These are phyloP conservation scores for Lycocerus yunnanus DNA, from an alignment of 2,888 invertebrate genomes.

Conservation along the genomic window DNA sequence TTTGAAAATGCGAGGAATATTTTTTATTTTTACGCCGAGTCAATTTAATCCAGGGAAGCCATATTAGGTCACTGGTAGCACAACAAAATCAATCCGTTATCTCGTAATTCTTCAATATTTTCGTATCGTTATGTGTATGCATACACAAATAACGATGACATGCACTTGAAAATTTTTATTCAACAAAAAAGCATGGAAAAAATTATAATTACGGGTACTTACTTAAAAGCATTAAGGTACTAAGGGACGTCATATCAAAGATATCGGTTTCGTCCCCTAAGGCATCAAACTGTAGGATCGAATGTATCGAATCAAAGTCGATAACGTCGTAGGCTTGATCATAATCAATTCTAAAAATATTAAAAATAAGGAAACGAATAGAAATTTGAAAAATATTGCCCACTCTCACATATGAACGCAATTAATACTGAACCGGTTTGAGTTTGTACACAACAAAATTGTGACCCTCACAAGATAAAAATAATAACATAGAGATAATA, in stretches of 20 bases:
- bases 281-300: slow-evolving; percentile 39
- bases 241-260: slow-evolving; percentile 47
- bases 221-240: slow-evolving; percentile 47
- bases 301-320: slow-evolving; percentile 42
- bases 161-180: background rate
- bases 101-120: background rate
- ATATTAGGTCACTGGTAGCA: background rate
- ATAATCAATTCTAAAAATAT: slow-evolving; percentile 34
- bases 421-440: background rate
- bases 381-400: background rate
- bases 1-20: background rate
- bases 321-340: slow-evolving; percentile 34
- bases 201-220: slow-evolving; percentile 29
- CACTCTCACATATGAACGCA: background rate
- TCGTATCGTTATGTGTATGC: background rate
- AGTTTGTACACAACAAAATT: background rate
- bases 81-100: background rate
- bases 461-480: background rate
- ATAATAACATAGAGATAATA: slow-evolving; percentile 2
- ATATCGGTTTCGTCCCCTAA: slow-evolving; percentile 40
- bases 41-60: background rate
- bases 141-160: background rate
- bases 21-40: background rate
- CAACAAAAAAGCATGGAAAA: background rate
- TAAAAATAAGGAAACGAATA: background rate